phyloP scores from a whole-genome alignment of 2,113 vertebrate species.

The Notechis scutatus region DNA sequence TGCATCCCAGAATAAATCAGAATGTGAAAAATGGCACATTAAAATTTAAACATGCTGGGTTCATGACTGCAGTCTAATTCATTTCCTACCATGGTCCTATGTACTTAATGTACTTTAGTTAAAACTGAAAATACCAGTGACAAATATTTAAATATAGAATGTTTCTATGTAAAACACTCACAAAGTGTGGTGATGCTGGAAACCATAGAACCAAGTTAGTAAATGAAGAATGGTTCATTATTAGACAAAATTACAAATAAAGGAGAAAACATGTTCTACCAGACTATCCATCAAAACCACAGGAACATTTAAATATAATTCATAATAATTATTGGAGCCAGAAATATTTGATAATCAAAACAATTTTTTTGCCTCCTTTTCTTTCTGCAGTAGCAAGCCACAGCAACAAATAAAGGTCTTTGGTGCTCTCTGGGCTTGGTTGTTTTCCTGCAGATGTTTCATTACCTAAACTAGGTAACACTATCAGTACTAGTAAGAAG shows the following conservation, averaged over 20 bases:
- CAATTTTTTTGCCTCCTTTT: no score
- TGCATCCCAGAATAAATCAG: neutral
- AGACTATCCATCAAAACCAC: conserved; percentile 47
- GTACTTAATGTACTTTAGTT: conserved; percentile 46
- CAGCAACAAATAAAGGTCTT: no score
- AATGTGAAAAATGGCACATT: neutral
- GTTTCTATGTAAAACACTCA: conserved; percentile 60
- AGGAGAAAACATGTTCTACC: conserved; percentile 41
- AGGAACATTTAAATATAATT: conserved; percentile 55
- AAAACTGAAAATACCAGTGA: conserved; percentile 54
- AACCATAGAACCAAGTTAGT: neutral
- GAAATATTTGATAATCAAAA: conserved; percentile 35
- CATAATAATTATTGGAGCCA: conserved; percentile 59
- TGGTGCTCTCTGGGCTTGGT: no score
- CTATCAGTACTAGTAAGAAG: no score
- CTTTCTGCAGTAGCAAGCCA: no score
- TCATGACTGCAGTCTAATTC: conserved; percentile 20
- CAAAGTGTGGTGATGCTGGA: conserved; percentile 20
- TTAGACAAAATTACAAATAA: conserved; percentile 47
- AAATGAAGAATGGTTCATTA: conserved; percentile 34
- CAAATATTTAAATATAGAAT: conserved; percentile 65
- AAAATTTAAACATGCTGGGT: conserved; percentile 20
- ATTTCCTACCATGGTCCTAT: conserved; percentile 38
- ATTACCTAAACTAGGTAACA: no score
- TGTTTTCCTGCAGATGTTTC: no score